phyloP scores from a whole-genome alignment of 2,113 vertebrate species.

The Cavia aperea region DNA sequence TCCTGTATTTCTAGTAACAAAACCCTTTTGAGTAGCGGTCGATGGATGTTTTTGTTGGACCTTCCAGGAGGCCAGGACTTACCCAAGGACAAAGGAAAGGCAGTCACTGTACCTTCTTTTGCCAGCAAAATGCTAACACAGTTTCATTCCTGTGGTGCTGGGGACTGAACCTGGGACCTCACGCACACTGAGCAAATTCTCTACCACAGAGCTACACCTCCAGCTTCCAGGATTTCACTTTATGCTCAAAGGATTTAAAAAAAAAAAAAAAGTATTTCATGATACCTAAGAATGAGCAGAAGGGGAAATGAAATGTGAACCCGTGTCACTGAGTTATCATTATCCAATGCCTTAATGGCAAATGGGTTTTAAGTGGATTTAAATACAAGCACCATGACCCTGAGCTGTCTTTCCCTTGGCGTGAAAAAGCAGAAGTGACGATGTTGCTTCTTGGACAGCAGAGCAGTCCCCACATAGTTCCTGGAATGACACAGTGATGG shows the following conservation, averaged over 20 bases:
- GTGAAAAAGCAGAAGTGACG: conserved; percentile 26
- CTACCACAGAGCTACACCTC: background rate
- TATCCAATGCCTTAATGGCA: background rate
- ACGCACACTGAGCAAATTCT: background rate
- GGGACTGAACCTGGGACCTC: background rate
- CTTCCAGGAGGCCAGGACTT: background rate
- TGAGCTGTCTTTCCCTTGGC: background rate
- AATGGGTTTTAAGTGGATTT: background rate
- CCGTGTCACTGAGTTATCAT: background rate
- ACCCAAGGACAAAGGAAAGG: background rate
- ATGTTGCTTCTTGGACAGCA: background rate
- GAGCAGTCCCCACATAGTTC: background rate
- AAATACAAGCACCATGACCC: background rate
- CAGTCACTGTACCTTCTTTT: background rate
- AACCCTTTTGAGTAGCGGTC: background rate
- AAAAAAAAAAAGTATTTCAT: conserved; percentile 3
- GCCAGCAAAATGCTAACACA: background rate
- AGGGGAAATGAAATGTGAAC: background rate
- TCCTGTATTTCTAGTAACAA: background rate
- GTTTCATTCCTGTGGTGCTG: background rate
- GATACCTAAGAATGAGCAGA: background rate
- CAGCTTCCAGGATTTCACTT: background rate
- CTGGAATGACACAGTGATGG: background rate
- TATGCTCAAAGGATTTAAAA: conserved; percentile 17
- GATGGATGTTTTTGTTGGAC: background rate